Percentiles rank a stretch among this genome's conserved stretches.
Evolutionary conservation across 1,140 invertebrate species (phyloP).

Genomic region (Pachypeltis micranthus): DNA sequence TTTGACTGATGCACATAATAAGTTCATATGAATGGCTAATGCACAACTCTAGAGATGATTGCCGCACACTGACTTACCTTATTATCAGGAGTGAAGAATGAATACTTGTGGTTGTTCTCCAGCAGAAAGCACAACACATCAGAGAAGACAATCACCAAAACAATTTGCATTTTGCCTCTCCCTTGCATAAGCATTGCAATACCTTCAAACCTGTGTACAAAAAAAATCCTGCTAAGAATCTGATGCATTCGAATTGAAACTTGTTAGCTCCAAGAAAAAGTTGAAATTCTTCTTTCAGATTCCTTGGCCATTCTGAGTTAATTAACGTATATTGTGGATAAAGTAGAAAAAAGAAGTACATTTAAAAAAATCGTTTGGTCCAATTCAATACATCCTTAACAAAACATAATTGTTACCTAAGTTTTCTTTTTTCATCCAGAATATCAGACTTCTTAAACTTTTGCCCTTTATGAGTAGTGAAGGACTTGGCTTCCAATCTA

Average conservation of each 20-base stretch:
- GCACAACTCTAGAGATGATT: background rate
- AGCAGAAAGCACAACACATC: constrained; percentile 84
- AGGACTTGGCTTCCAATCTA: constrained; percentile 83
- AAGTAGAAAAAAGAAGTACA: no score
- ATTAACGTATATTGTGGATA: no score
- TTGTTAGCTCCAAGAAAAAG: no score
- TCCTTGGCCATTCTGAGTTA: no score
- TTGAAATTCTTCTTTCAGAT: no score
- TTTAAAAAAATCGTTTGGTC: no score
- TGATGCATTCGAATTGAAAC: no score
- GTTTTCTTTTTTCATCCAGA: constrained; percentile 61
- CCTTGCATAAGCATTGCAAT: constrained; percentile 72
- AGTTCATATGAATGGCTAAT: no score
- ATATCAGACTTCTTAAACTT: constrained; percentile 95
- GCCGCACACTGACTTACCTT: constrained; percentile 40
- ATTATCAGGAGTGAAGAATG: constrained; percentile 76
- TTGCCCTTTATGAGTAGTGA: constrained; percentile 61
- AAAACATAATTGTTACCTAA: constrained; percentile 45
- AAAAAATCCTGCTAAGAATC: no score
- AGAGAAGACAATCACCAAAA: constrained; percentile 77
- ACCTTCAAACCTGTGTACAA: constrained; percentile 70
- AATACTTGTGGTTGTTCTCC: constrained; percentile 66
- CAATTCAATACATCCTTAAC: constrained; percentile 10
- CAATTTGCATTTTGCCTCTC: constrained; percentile 65
- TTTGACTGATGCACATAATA: no score